Evolutionary conservation across 2,888 invertebrate species (phyloP), one percentile per base, ranked within the genome.

Genomic region (Ceriagrion tenellum): DNA sequence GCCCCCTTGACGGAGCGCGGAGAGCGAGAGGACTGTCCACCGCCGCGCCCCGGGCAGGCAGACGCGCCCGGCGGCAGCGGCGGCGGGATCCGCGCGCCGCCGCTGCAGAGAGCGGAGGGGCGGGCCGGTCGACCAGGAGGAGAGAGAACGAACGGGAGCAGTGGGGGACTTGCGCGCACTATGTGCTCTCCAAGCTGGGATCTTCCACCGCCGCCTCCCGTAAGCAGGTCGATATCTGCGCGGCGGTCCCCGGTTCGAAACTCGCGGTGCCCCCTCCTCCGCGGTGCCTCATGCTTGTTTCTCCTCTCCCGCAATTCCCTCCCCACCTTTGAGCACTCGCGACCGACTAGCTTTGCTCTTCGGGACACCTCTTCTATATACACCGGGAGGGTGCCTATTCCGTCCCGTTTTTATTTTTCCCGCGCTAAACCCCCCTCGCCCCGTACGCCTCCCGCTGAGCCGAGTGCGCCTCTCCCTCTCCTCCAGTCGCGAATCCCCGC

Each of bases 151-250:
- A 16, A 59, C 18, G 12, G 59, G 59, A 59, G 59, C 16, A 20
- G 16, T 2, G 69, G 47, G 63, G 69, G 69, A 69, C 47, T 74
- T 69, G 74, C 69, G 93, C 69, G 93, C 63, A 8, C 91, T 91
- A 91, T 91, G 91, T 56, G 91, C 69, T 93, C 93, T 47, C 81
- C 35, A 18, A 23, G 69, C 93, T 69, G 69, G 69, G 63, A 91
- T 69, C 35, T 16, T 69, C 35, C 26, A n/a, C 56, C 47, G 91
- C 91, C 23, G 63, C 91, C 69, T 30, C 93, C 59, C 93, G 93
- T 59, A 69, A 93, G 63, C 93, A 93, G 93, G 93, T 93, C 93
- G 93, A 93, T 93, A 93, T 93, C 93, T 93, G 93, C 93, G 93
- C 93, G 93, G 69, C n/a, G 69, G 74, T 93, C 93, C 69, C 69